Conservation (phyloP, 1,140 invertebrate genomes). For the Trichomalopsis sarcophagae region DNA sequence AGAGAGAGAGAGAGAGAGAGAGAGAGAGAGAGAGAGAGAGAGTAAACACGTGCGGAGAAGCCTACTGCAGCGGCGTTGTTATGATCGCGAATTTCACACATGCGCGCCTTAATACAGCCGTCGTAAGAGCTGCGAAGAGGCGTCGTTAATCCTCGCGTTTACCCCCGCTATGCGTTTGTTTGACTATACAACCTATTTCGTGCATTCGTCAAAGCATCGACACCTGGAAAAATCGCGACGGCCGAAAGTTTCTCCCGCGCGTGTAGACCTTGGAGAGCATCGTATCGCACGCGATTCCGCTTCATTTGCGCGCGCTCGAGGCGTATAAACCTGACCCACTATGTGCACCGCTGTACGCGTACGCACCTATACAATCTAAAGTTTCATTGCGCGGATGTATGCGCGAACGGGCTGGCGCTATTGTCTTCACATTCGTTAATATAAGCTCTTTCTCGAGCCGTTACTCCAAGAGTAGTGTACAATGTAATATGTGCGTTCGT, state of each 20-base stretch:
- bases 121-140: not conserved
- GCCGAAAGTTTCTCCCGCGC: not conserved
- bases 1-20: not conserved
- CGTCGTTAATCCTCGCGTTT: not conserved
- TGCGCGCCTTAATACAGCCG: constrained; percentile 12
- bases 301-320: not conserved
- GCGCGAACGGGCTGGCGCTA: not conserved
- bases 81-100: constrained; percentile 8
- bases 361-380: not conserved
- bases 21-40: constrained; percentile 1
- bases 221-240: not conserved
- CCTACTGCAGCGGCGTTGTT: not conserved
- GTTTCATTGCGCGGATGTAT: not conserved
- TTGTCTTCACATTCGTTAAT: not conserved
- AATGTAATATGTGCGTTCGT: not conserved
- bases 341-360: not conserved
- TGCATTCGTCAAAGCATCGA: not conserved
- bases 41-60: constrained; percentile 3
- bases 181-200: no score
- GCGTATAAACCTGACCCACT: not conserved
- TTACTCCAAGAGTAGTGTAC: not conserved
- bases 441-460: not conserved
- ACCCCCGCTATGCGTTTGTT: not conserved
- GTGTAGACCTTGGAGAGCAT: not conserved
- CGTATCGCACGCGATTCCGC: not conserved